These are phyloP conservation scores for Sarcoramphus papa DNA, from an alignment of 2,797 vertebrate species.

Conservation along the genomic window DNA sequence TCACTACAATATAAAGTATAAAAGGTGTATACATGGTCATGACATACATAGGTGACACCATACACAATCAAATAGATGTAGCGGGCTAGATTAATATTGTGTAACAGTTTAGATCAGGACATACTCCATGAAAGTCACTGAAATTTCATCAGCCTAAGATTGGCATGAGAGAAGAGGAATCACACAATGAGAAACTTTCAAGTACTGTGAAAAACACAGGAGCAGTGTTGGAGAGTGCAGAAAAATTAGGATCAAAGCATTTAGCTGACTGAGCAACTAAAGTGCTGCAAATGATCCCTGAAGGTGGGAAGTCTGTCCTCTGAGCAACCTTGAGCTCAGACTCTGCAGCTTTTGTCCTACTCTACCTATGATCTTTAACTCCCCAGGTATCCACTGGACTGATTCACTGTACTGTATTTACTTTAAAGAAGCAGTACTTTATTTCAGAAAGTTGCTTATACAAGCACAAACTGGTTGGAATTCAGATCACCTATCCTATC, in stretches of 20 bases:
- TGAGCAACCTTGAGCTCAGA: background rate
- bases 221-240: background rate
- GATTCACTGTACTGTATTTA: background rate
- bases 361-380: background rate
- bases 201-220: background rate
- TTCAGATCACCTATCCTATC: background rate
- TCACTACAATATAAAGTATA: background rate
- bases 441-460: background rate
- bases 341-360: background rate
- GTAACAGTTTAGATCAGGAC: background rate
- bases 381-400: background rate
- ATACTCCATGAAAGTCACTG: background rate
- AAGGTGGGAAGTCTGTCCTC: background rate
- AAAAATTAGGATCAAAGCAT: background rate
- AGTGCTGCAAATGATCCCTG: background rate
- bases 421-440: background rate
- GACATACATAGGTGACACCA: background rate
- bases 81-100: background rate
- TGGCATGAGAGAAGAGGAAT: background rate
- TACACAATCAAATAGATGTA: background rate
- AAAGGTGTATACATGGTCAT: background rate
- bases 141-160: background rate
- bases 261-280: background rate
- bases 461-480: background rate
- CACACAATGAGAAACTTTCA: background rate